Evolutionary conservation across 2,113 vertebrate genomes (phyloP), one percentile per base, ranked within the genome.

Genomic region (Bambusicola thoracicus): DNA sequence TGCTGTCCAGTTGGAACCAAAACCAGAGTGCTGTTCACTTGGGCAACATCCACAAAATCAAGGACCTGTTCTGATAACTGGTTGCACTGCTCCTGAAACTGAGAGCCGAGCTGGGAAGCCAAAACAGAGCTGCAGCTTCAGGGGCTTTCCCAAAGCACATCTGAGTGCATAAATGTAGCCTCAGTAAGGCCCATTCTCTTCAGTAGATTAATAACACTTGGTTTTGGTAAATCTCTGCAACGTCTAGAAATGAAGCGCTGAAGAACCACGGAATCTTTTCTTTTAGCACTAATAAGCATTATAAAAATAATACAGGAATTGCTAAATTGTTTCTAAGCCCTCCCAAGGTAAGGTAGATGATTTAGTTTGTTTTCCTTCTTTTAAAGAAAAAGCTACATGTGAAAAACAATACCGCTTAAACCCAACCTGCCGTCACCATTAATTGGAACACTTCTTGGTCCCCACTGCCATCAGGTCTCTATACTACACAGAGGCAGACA

Each of bases 101-200:
- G 40, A 36, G 18, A 79, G 30, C 27, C 81, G 38, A 32, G 49
- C 15, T 25, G 24, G 34, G 24, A 89, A 91, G 61, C 8, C 76
- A 44, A 17, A 66, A 43, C 20, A 74, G 59, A 56, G 36, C 20
- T 81, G 59, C 18, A 90, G 56, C 51, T 41, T 12, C 1, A 78
- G 1, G 29, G 25, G 7, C 24, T 46, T 49, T 70, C 11, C 2
- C 2, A 80, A 84, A 36, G 25, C 46, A 67, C 25, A 63, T 36
- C 44, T 74, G 38, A 51, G 70, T 79, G 17, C 27, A 38, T n/a
- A 44, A 72, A 49, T 0, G 0, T 48, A 76, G 85, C 20, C 6
- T 20, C 0, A 0, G 24, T 34, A 55, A 63, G 25, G 13, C 11
- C 17, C 3, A 6, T 63, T 41, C 58, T 56, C 46, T n/a, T 30